Evolutionary conservation across 2,113 vertebrate species (phyloP), one percentile per base, ranked within the genome.

Genomic region (Vireo altiloquus): DNA sequence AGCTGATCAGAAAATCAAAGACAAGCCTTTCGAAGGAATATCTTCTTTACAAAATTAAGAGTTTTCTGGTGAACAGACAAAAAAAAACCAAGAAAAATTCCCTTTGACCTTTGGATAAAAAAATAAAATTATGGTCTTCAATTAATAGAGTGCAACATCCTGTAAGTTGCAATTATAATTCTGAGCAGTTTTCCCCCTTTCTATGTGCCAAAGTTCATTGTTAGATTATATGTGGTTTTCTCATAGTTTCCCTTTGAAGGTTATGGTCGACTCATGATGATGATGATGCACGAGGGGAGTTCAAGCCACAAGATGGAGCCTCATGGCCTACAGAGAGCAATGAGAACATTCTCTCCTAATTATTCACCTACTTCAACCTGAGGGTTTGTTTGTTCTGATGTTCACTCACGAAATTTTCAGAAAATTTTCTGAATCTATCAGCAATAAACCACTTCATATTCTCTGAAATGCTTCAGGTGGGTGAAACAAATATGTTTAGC

Each of bases 281-380:
- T 31, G 54, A 53, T 28, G 17, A 63, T 12, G 16, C 15, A 53
- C 0, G 0, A 59, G 13, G 27, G 20, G 30, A 70, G 33, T 21
- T 75, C 37, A 85, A 66, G 52, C 4, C 15, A 59, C 61, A 59
- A 2, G 13, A 75, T 24, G 13, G 12, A 84, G 20, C 7, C 10
- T 65, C 35, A 12, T 20, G 33, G 69, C 37, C 20, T 50, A 7
- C 0, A 30, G 42, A 75, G 11, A 27, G 11, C 31, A 79, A 81
- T 5, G 13, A 75, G 15, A 87, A 63, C 15, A n/a, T 77, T 61
- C 13, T 74, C 23, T n/a, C 10, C 3, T 1, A 54, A 59, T 65
- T 52, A 50, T 47, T 82, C 8, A 47, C 30, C 66, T 60, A 22
- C 37, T 79, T 76, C 61, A 63, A 2, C 23, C 12, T 54, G 42